Evolutionary conservation across 37 sponge, comb jelly and placozoan species (phyloP).

Genomic region (Tethya wilhelma): DNA sequence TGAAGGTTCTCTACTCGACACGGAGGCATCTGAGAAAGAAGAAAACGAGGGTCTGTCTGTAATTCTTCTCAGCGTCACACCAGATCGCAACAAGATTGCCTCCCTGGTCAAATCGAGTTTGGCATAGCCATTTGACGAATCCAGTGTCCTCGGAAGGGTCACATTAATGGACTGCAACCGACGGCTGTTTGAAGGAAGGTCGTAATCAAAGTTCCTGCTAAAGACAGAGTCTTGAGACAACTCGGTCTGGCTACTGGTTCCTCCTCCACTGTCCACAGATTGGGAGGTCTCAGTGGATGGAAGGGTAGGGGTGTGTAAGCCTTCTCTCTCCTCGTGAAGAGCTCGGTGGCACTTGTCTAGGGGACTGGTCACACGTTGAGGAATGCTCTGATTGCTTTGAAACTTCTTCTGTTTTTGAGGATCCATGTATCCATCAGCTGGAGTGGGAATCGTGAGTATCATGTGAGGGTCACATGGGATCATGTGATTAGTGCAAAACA

Average conservation of each 20-base stretch:
- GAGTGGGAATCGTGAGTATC: too few species aligned
- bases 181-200: slow-evolving; percentile 37
- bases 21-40: too few species aligned
- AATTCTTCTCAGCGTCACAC: slow-evolving; percentile 31
- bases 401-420: too few species aligned
- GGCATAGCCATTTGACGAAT: neutral
- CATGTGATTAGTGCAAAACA: too few species aligned
- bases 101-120: slow-evolving; percentile 24
- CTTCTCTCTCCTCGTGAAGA: too few species aligned
- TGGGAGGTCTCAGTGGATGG: neutral
- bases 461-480: too few species aligned
- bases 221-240: slow-evolving; percentile 13
- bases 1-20: neutral
- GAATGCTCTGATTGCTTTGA: too few species aligned
- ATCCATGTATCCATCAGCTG: slow-evolving; percentile 13
- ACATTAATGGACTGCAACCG: slow-evolving; percentile 21
- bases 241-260: too few species aligned
- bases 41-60: neutral
- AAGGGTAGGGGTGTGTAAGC: neutral
- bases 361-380: too few species aligned
- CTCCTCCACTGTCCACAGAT: neutral
- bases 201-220: neutral
- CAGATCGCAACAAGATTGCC: slow-evolving; percentile 48
- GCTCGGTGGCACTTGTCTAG: too few species aligned
- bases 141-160: neutral